phyloP scores from a whole-genome alignment of 1,140 invertebrate genomes.

The Reticulitermes speratus region DNA sequence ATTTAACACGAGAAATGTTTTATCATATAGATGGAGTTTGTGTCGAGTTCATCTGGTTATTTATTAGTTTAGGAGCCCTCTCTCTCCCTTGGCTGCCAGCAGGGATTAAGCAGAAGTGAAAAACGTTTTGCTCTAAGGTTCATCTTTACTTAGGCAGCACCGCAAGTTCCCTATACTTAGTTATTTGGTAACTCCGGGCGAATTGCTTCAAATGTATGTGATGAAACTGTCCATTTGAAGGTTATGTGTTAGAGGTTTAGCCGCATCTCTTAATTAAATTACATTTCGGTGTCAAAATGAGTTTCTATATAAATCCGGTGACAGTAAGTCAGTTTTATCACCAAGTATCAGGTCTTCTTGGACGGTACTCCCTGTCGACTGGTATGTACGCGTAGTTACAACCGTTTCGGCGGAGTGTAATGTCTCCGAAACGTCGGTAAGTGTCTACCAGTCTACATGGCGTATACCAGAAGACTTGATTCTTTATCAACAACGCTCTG shows the following conservation, averaged over 20 bases:
- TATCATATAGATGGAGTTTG: constrained; percentile 2
- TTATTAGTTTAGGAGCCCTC: not conserved
- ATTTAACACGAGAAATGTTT: not conserved
- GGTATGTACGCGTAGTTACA: too few species aligned
- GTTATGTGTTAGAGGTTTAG: not conserved
- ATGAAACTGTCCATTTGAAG: not conserved
- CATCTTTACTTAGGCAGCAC: not conserved
- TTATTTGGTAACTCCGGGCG: not conserved
- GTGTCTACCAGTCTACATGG: too few species aligned
- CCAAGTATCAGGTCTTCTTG: too few species aligned
- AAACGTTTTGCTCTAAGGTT: not conserved
- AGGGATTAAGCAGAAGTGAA: not conserved
- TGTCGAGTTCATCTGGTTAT: not conserved
- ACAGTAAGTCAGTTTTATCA: not conserved
- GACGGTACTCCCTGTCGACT: too few species aligned
- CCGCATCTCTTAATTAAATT: not conserved
- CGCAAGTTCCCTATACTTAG: not conserved
- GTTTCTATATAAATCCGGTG: not conserved
- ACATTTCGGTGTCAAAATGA: not conserved
- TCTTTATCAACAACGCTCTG: too few species aligned
- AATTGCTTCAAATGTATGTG: not conserved
- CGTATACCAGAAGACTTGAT: too few species aligned
- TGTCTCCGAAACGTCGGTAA: too few species aligned
- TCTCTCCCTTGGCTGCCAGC: not conserved
- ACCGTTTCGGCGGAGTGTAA: too few species aligned